Conservation (phyloP, 2,888 invertebrate genomes). For the Ectemnius cavifrons region DNA sequence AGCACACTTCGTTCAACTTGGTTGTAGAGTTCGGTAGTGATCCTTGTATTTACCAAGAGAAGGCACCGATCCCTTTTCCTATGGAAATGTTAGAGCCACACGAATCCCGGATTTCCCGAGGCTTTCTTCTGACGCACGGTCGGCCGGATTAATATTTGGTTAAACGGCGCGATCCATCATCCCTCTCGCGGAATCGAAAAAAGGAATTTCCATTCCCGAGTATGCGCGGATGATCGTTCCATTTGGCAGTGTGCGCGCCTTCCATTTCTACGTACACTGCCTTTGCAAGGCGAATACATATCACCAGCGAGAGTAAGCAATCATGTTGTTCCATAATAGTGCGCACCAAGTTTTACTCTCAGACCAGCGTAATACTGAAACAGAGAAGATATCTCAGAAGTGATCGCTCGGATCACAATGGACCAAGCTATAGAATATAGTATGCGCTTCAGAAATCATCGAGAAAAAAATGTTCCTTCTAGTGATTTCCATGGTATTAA, state of each 20-base stretch:
- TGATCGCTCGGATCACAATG: too few species aligned
- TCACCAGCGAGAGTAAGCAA: conserved; percentile 33
- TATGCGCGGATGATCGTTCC: conserved; percentile 15
- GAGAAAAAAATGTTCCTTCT: neutral
- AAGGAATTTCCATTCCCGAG: conserved; percentile 25
- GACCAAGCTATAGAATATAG: too few species aligned
- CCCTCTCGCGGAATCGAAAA: conserved; percentile 6
- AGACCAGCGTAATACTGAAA: too few species aligned
- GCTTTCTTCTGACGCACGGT: neutral
- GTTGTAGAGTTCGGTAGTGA: too few species aligned
- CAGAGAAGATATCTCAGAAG: too few species aligned
- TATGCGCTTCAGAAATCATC: neutral
- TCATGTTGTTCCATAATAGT: conserved; percentile 41
- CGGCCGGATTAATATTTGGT: conserved; percentile 5
- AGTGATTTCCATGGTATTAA: neutral
- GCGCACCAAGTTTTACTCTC: neutral
- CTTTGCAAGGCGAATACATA: conserved; percentile 41
- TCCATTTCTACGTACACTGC: conserved; percentile 26
- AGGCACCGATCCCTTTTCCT: too few species aligned
- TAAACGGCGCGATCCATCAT: conserved; percentile 20
- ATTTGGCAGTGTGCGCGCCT: conserved; percentile 9
- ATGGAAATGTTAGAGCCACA: neutral
- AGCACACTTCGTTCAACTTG: too few species aligned
- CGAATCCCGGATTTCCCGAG: conserved; percentile 1
- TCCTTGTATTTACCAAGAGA: too few species aligned